A percentile compares a stretch with the other conserved stretches of the same genome.
phyloP scores from a whole-genome alignment of 2,888 invertebrate species.

The Brachyptera putata region DNA sequence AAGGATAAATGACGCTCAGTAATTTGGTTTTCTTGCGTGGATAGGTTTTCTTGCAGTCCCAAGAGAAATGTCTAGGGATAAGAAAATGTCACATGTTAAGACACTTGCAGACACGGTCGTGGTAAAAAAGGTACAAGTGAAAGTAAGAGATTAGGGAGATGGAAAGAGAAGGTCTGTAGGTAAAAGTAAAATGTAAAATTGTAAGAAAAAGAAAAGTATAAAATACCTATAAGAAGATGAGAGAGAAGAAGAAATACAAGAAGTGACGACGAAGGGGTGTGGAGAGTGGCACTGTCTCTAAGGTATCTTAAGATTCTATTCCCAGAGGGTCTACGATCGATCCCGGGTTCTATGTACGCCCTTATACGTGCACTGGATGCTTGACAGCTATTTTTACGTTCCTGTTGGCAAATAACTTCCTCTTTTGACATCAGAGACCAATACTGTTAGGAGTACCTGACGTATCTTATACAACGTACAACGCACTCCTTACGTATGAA shows the following conservation, averaged over 20 bases:
- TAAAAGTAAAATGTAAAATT: no score
- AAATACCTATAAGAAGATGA: slow-evolving; percentile 2
- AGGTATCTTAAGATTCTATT: neutral
- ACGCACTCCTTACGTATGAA: no score
- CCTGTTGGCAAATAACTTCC: no score
- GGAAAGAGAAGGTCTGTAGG: neutral
- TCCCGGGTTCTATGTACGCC: slow-evolving; percentile 5
- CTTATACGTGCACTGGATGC: neutral
- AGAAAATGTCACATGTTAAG: neutral
- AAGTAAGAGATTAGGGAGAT: slow-evolving; percentile 4
- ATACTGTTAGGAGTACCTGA: no score
- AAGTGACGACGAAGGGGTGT: neutral
- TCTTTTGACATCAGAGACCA: no score
- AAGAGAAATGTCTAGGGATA: no score
- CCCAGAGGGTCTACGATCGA: slow-evolving; percentile 6
- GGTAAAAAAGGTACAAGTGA: neutral
- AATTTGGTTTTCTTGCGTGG: no score
- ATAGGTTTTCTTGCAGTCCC: no score
- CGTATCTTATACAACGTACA: no score
- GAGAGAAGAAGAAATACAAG: neutral
- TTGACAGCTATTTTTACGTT: neutral
- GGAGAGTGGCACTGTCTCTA: neutral
- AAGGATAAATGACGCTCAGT: no score
- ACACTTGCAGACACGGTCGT: neutral
- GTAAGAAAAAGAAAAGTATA: neutral